A percentile compares a stretch with the other conserved stretches of the same genome.
phyloP scores from a whole-genome alignment of 2,888 invertebrate genomes.

The Nesidiocoris tenuis region DNA sequence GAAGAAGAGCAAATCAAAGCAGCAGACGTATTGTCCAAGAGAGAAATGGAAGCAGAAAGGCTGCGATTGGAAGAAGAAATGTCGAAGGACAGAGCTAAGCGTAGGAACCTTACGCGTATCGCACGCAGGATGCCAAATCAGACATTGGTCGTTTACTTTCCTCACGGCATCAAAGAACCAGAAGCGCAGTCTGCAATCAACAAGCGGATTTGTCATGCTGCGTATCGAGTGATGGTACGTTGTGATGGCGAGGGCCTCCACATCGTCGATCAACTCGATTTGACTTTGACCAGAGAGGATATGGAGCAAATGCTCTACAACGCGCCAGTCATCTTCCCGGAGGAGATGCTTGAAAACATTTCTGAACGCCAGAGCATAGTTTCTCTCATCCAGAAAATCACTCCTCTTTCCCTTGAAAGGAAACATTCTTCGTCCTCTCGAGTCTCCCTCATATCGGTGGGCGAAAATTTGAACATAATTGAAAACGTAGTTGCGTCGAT shows the following conservation, averaged over 20 bases:
- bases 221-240: conserved; percentile 50
- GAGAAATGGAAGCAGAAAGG: conserved; percentile 58
- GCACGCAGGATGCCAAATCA: conserved; percentile 48
- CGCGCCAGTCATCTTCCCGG: conserved; percentile 47
- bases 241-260: conserved; percentile 58
- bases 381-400: conserved; percentile 48
- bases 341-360: conserved; percentile 47
- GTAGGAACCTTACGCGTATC: conserved; percentile 48
- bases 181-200: conserved; percentile 7
- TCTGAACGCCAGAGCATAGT: conserved; percentile 49
- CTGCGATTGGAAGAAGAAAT: conserved; percentile 53
- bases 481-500: conserved; percentile 49
- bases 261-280: conserved; percentile 57
- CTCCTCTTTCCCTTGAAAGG: conserved; percentile 25
- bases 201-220: conserved; percentile 48
- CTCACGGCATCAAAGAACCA: conserved; percentile 49
- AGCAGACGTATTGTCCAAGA: conserved; percentile 56
- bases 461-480: conserved; percentile 44
- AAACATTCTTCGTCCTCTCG: conserved; percentile 25
- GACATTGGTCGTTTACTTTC: conserved; percentile 51
- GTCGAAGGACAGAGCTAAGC: conserved; percentile 48
- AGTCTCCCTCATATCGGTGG: conserved; percentile 12
- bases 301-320: conserved; percentile 52
- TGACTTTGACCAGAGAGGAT: conserved; percentile 52
- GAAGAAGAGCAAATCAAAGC: conserved; percentile 54